Percentiles rank a stretch among this genome's conserved stretches.
Conservation (phyloP, 2,888 invertebrate genomes). For the Tetanocera ferruginea region DNA sequence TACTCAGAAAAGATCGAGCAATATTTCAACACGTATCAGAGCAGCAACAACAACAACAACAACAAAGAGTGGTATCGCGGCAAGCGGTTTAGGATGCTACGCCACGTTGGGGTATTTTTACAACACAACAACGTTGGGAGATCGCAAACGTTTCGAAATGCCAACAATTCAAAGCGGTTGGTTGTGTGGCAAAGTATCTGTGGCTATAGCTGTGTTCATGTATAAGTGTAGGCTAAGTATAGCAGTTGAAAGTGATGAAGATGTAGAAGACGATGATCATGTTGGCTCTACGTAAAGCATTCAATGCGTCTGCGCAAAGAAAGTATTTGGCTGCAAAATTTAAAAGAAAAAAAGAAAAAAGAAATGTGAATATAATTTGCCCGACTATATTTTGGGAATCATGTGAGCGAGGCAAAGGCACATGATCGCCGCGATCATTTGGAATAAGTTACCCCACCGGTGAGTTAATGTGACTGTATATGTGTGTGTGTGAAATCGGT, state of each 20-base stretch:
- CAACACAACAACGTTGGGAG: conserved; percentile 23
- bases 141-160: conserved; percentile 1
- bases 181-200: conserved; percentile 37
- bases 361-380: neutral
- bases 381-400: conserved; percentile 34
- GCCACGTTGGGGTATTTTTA: conserved; percentile 37
- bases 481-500: neutral
- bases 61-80: neutral
- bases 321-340: conserved; percentile 51
- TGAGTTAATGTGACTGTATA: neutral
- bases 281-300: conserved; percentile 6
- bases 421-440: conserved; percentile 2
- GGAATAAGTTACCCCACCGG: neutral
- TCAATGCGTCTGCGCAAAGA: conserved; percentile 56
- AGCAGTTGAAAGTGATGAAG: conserved; percentile 42
- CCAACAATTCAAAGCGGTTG: neutral
- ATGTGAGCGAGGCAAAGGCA: conserved; percentile 25
- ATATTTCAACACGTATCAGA: neutral
- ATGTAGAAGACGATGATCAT: neutral
- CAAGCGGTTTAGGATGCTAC: neutral
- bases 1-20: conserved; percentile 15
- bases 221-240: conserved; percentile 52
- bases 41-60: neutral
- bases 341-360: conserved; percentile 43
- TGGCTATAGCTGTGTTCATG: conserved; percentile 39